These are phyloP conservation scores for Pterophyllum scalare DNA, from an alignment of 2,113 vertebrate species.

Conservation along the genomic window DNA sequence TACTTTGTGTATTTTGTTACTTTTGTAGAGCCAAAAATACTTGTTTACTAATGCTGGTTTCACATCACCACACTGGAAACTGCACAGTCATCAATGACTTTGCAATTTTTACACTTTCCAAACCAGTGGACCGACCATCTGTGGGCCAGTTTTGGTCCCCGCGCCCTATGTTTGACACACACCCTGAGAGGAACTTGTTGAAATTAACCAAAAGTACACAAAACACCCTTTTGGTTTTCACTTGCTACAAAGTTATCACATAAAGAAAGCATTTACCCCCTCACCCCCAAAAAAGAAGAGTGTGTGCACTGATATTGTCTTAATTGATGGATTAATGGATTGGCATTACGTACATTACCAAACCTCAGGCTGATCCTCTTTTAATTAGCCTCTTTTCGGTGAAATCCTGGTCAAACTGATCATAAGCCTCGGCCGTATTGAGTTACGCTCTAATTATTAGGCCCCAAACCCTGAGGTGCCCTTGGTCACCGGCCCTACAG, in stretches of 20 bases:
- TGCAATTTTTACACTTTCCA: background rate
- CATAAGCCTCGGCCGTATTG: constrained; percentile 65
- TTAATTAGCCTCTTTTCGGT: constrained; percentile 60
- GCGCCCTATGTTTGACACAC: background rate
- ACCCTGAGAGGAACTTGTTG: background rate
- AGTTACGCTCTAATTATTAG: constrained; percentile 79
- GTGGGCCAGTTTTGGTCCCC: background rate
- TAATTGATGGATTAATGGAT: constrained; percentile 21
- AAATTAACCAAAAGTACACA: background rate
- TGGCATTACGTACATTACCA: constrained; percentile 26
- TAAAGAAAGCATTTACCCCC: fast-evolving
- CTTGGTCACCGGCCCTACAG: constrained; percentile 66
- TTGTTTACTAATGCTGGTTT: too few species aligned
- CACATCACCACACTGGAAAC: background rate
- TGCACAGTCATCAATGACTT: background rate
- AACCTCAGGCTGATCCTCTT: constrained; percentile 53
- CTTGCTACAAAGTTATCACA: background rate
- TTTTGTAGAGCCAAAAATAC: background rate
- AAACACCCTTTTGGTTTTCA: background rate
- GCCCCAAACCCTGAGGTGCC: constrained; percentile 63
- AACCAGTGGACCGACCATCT: background rate
- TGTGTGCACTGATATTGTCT: background rate
- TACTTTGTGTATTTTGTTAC: background rate
- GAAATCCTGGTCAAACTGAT: constrained; percentile 55
- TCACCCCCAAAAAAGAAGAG: background rate